Percentiles rank a stretch among this genome's conserved stretches.
phyloP scores from a whole-genome alignment of 2,113 vertebrate genomes.

The Eptesicus fuscus region DNA sequence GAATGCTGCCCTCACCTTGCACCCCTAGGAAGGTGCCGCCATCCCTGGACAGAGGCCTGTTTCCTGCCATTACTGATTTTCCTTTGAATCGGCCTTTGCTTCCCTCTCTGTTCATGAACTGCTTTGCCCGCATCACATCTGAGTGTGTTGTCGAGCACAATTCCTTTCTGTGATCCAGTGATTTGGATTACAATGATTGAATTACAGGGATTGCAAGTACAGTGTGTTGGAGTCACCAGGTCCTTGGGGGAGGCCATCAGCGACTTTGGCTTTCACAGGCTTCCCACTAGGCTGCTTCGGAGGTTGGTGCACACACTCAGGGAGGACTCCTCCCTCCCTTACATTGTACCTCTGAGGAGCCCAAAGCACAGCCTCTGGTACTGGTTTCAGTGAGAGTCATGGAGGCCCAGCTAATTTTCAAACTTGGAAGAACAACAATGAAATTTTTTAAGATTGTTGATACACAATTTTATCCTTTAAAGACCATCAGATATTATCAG shows the following conservation, averaged over 20 bases:
- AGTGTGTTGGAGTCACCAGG: neutral
- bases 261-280: neutral
- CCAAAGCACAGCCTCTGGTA: neutral
- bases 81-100: too few species aligned
- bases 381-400: neutral
- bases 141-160: neutral
- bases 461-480: neutral
- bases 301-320: neutral
- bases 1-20: too few species aligned
- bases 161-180: neutral
- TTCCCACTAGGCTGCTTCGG: neutral
- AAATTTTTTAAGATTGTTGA: neutral
- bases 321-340: neutral
- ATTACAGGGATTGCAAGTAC: neutral
- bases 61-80: too few species aligned
- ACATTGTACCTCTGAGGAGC: neutral
- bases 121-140: neutral
- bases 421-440: neutral
- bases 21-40: too few species aligned
- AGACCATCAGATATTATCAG: neutral
- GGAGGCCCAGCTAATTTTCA: neutral
- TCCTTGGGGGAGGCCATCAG: neutral
- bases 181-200: neutral
- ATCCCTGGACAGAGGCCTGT: too few species aligned
- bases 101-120: too few species aligned